Percentiles rank a stretch among this genome's conserved stretches.
Conservation (phyloP, 2,888 invertebrate species). For the Sialis fuliginosa region DNA sequence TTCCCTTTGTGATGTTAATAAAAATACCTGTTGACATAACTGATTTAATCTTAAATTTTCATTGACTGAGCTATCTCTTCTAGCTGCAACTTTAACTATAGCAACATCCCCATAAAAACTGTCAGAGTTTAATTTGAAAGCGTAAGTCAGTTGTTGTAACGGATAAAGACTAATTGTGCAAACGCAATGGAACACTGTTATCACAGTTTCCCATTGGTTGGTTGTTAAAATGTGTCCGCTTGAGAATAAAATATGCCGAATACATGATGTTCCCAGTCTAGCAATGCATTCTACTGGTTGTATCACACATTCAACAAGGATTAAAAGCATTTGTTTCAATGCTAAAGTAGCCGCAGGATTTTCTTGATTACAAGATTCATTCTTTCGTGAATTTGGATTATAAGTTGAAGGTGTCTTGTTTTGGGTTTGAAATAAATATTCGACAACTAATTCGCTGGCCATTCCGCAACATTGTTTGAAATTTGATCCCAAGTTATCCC, state of each 20-base stretch:
- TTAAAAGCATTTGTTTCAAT: slow-evolving; percentile 65
- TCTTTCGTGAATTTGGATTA: slow-evolving; percentile 9
- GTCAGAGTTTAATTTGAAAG: slow-evolving; percentile 80
- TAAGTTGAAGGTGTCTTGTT: slow-evolving; percentile 10
- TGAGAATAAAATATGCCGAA: slow-evolving; percentile 68
- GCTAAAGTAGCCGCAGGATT: slow-evolving; percentile 55
- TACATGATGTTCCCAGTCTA: slow-evolving; percentile 79
- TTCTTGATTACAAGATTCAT: slow-evolving; percentile 16
- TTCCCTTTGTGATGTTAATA: slow-evolving; percentile 31
- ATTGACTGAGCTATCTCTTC: slow-evolving; percentile 67
- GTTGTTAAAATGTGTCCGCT: slow-evolving; percentile 66
- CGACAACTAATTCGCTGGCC: slow-evolving; percentile 78
- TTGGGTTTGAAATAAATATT: slow-evolving; percentile 61
- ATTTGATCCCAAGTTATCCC: slow-evolving; percentile 67
- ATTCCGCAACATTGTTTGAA: slow-evolving; percentile 91
- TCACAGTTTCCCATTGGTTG: slow-evolving; percentile 75
- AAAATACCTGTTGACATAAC: slow-evolving; percentile 73
- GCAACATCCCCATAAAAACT: slow-evolving; percentile 88
- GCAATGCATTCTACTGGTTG: slow-evolving; percentile 83
- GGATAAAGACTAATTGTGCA: slow-evolving; percentile 77
- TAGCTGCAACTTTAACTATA: slow-evolving; percentile 84
- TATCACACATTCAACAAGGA: slow-evolving; percentile 79
- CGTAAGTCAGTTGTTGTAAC: slow-evolving; percentile 71
- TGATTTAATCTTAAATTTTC: slow-evolving; percentile 75
- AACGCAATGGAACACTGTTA: slow-evolving; percentile 64